These are phyloP conservation scores for Atlantisia rogersi DNA, from an alignment of 2,113 vertebrate genomes.

Conservation along the genomic window DNA sequence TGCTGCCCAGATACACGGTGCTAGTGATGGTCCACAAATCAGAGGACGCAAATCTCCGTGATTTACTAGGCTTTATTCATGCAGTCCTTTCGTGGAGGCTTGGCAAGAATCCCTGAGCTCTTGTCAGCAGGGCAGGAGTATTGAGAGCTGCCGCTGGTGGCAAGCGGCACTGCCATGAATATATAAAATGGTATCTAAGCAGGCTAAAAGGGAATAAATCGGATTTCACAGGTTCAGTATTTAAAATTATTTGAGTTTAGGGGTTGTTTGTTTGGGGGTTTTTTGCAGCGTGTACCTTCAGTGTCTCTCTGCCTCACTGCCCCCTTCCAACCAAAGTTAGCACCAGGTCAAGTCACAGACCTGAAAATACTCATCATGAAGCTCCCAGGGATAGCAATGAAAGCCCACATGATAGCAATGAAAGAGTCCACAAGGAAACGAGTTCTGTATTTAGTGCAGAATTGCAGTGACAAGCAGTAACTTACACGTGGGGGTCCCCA, in stretches of 20 bases:
- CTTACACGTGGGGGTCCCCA: background rate
- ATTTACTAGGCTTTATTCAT: fast-evolving
- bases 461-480: background rate
- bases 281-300: background rate
- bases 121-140: background rate
- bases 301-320: background rate
- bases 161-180: background rate
- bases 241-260: background rate
- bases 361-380: background rate
- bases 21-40: background rate
- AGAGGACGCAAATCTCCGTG: background rate
- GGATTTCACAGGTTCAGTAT: background rate
- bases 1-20: background rate
- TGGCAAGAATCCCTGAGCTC: background rate
- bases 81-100: background rate
- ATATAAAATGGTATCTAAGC: background rate
- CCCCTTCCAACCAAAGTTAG: background rate
- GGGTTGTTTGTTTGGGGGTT: background rate
- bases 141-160: background rate
- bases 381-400: background rate
- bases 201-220: background rate
- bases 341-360: background rate
- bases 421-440: background rate
- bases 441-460: background rate
- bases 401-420: background rate